These are phyloP conservation scores for Armadillidium nasatum DNA, from an alignment of 1,140 invertebrate genomes.

Conservation along the genomic window DNA sequence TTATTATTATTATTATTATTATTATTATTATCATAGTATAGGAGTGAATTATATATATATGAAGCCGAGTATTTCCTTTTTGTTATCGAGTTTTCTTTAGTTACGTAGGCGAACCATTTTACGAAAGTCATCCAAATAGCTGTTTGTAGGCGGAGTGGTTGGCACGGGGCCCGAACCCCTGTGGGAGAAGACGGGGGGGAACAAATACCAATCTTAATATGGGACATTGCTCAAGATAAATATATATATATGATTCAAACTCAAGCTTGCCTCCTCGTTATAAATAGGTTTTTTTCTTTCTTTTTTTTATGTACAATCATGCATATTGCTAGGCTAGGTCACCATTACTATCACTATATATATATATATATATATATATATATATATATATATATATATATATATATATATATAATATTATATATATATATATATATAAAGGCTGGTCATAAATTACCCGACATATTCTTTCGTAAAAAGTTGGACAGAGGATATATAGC, in stretches of 20 bases:
- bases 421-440: neutral
- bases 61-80: neutral
- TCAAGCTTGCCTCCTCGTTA: neutral
- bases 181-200: neutral
- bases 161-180: neutral
- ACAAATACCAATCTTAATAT: slow-evolving; percentile 9
- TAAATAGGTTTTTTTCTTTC: neutral
- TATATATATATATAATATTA: slow-evolving; percentile 15
- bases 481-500: too few species aligned
- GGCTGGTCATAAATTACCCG: too few species aligned
- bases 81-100: neutral
- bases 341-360: neutral
- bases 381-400: slow-evolving; percentile 10
- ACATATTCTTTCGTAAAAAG: too few species aligned
- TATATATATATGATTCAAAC: slow-evolving; percentile 3
- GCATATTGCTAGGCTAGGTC: too few species aligned
- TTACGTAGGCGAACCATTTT: slow-evolving; percentile 3
- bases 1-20: too few species aligned
- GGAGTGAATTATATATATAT: too few species aligned
- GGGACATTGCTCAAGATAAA: neutral
- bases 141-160: neutral
- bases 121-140: neutral
- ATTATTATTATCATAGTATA: too few species aligned
- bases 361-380: slow-evolving; percentile 9
- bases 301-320: too few species aligned